Evolutionary conservation across 1,140 invertebrate genomes (phyloP).

Genomic region (Schmidtea mediterranea): DNA sequence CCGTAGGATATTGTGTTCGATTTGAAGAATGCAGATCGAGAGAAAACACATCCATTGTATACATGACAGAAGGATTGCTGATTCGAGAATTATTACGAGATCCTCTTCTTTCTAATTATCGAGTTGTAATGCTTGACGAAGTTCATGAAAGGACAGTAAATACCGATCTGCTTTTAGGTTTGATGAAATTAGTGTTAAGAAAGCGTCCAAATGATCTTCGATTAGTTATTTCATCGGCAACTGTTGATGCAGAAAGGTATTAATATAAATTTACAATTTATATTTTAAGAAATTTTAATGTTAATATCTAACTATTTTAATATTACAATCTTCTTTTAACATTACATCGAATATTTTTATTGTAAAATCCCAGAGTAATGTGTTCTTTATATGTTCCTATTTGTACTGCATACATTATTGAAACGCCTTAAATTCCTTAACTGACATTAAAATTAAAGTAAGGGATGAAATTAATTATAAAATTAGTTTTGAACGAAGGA

Average conservation of each 20-base stretch:
- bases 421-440: too few relatives aligned
- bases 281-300: too few relatives aligned
- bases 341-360: too few relatives aligned
- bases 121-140: conserved; percentile 45
- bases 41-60: conserved; percentile 55
- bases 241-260: conserved; percentile 51
- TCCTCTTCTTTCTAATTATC: conserved; percentile 60
- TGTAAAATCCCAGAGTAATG: too few relatives aligned
- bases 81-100: conserved; percentile 68
- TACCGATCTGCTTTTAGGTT: conserved; percentile 70
- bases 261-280: too few relatives aligned
- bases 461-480: too few relatives aligned
- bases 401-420: too few relatives aligned
- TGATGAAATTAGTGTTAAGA: conserved; percentile 63
- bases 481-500: too few relatives aligned
- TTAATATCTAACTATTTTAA: too few relatives aligned
- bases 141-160: conserved; percentile 71
- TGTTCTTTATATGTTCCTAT: too few relatives aligned
- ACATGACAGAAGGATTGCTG: conserved; percentile 78
- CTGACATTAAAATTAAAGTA: too few relatives aligned
- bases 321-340: too few relatives aligned
- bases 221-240: conserved; percentile 71
- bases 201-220: conserved; percentile 49
- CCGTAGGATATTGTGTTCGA: conserved; percentile 67
- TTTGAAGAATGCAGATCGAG: conserved; percentile 50